Evolutionary conservation across 1,140 invertebrate genomes (phyloP).

Genomic region (Heliconius nattereri): DNA sequence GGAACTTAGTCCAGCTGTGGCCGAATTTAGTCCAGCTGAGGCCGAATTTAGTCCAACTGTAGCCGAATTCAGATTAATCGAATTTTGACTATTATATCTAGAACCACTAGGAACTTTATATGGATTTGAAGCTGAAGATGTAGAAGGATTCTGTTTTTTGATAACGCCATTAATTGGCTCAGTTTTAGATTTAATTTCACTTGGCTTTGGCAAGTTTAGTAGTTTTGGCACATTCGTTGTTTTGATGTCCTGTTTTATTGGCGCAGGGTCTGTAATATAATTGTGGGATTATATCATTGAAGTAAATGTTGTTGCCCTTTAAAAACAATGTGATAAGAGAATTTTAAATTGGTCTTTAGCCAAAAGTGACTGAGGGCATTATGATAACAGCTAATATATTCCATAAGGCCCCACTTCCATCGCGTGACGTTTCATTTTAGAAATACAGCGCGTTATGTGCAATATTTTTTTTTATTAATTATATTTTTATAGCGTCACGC

Average conservation of each 20-base stretch:
- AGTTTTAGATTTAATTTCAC: background rate
- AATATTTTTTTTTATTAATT: too few relatives aligned
- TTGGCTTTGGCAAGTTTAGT: slow-evolving; percentile 19
- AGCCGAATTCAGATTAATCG: too few relatives aligned
- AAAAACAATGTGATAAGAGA: background rate
- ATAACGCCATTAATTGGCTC: slow-evolving; percentile 1
- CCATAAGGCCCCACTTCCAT: too few relatives aligned
- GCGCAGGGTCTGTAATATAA: slow-evolving; percentile 50
- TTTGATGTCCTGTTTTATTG: slow-evolving; percentile 34
- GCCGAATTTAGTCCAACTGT: too few relatives aligned
- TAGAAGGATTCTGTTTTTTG: background rate
- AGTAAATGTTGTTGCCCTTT: background rate
- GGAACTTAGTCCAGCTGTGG: background rate
- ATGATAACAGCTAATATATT: too few relatives aligned
- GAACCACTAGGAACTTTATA: background rate
- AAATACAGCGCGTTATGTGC: too few relatives aligned
- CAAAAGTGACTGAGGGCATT: background rate
- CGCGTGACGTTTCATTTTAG: too few relatives aligned
- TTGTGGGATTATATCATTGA: background rate
- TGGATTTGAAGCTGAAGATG: background rate
- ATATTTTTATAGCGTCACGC: too few relatives aligned
- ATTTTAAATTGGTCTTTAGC: background rate
- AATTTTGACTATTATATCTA: background rate
- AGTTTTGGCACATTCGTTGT: slow-evolving; percentile 35
- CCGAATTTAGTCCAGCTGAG: background rate